Evolutionary conservation across 2,888 invertebrate genomes (phyloP), one percentile per base, ranked within the genome.

Genomic region (Spisula solida): DNA sequence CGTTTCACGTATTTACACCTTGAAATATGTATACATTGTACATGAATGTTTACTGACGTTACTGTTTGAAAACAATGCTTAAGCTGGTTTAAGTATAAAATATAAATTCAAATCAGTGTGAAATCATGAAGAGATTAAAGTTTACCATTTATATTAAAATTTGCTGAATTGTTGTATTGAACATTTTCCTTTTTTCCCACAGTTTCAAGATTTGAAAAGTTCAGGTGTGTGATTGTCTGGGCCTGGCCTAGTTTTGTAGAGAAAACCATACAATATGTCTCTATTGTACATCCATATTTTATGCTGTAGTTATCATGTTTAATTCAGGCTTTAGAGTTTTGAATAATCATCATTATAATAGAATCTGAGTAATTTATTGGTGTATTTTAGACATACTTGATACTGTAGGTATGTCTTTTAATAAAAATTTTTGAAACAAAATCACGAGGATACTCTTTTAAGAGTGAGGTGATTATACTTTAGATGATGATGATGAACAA

Each of bases 31-130:
- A 41, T 41, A 41, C 41, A 34, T 75, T 31, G 34, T 75, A 25
- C 34, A 75, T 1, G 29, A 25, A 31, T 75, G 75, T 75, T 75
- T 31, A 75, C 75, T 16, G 75, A 14, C 75, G 75, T 16, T 75
- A 31, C 75, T 31, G 29, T 14, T 18, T 75, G 75, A 75, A 34
- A 75, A 75, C 75, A 75, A 31, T 75, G 34, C 31, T 31, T 75
- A 34, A 75, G 34, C 75, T n/a, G 60, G 25, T 66, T 66, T 66
- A 66, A 66, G 60, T 66, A 25, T 25, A 66, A 25, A 66, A 66
- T 66, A 66, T 66, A 66, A 66, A n/a, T 66, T n/a, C 60, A 66
- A 66, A 66, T 66, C 60, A n/a, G 60, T 66, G 60, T 66, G 60
- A 66, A 25, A 66, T 66, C 60, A 25, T 20, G 25, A 8, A 20